phyloP scores from a whole-genome alignment of 2,797 vertebrate species.

The Catostomus latipinnis region DNA sequence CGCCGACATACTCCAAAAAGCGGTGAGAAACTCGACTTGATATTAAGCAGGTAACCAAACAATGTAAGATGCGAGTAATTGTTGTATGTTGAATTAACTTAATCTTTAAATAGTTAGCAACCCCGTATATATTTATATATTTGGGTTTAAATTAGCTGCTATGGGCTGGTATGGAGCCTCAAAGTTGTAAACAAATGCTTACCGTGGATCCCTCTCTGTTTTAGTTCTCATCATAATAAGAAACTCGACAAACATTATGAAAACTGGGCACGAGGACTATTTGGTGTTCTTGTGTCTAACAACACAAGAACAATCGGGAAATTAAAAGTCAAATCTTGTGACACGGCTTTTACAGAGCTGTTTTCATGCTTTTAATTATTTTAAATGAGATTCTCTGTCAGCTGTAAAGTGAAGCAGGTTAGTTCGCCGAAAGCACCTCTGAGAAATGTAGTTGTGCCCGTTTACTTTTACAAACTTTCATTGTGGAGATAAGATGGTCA shows the following conservation, averaged over 20 bases:
- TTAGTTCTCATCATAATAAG: neutral
- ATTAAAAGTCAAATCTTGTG: too few species aligned
- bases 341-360: neutral
- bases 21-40: conserved; percentile 10
- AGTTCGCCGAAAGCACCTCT: neutral
- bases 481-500: neutral
- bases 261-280: too few species aligned
- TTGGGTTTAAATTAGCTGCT: too few species aligned
- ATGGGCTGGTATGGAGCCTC: neutral
- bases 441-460: neutral
- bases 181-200: conserved; percentile 32
- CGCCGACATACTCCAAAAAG: neutral
- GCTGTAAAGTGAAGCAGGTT: neutral
- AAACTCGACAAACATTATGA: neutral
- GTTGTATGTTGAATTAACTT: neutral
- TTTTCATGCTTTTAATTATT: neutral
- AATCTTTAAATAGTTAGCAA: neutral
- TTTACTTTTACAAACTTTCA: neutral
- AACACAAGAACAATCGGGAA: neutral
- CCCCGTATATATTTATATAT: too few species aligned
- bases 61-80: neutral
- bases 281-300: neutral
- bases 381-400: too few species aligned
- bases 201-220: neutral
- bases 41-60: too few species aligned